Base-by-base conservation (phyloP, 2,888 invertebrate species). In the Mactromeris polynyma region DNA sequence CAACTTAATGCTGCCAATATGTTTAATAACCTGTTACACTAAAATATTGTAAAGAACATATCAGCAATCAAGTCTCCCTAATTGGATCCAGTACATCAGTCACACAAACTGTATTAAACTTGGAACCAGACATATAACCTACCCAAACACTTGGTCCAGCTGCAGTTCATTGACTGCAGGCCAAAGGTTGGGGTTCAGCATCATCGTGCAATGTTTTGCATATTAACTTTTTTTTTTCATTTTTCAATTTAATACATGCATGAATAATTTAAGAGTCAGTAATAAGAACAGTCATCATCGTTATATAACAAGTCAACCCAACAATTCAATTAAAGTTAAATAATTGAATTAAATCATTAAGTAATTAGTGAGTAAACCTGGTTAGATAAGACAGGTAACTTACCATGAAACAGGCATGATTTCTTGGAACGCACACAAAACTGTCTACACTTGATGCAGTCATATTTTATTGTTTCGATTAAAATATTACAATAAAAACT, bases 331-430 rank as follows among this genome's bases (percentile, higher is more conserved):
- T 64, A 64, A 64, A 64, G 11, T 64, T 26, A n/a, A 64, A 64
- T 64, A 9, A 46, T 11, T 46, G 46, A 17, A 46, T 58, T 64
- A 26, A 26, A 26, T 64, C 58, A 64, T 64, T 26, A 64, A 4
- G 26, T 64, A 64, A 64, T 64, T 64, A 64, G 58, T 64, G 26
- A n/a, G 3, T n/a, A 64, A n/a, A 64, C 26, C 58, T 64, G 58
- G 26, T 26, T 26, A 64, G 26, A 64, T 64, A 64, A 26, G 58
- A n/a, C 26, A 64, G 58, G 58, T 33, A 51, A 69, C 83, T 91
- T 87, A 92, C 92, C 92, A 92, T 90, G 17, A 92, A 88, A 88
- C 89, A 92, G 7, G 92, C 80, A 40, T 73, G 73, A 73, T 92
- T 88, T 51, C 69, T 89, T 19, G 89, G 92, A 77, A 90, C 88